Evolutionary conservation across 2,113 vertebrate species (phyloP), one percentile per base, ranked within the genome.

Genomic region (Macquaria australasica): DNA sequence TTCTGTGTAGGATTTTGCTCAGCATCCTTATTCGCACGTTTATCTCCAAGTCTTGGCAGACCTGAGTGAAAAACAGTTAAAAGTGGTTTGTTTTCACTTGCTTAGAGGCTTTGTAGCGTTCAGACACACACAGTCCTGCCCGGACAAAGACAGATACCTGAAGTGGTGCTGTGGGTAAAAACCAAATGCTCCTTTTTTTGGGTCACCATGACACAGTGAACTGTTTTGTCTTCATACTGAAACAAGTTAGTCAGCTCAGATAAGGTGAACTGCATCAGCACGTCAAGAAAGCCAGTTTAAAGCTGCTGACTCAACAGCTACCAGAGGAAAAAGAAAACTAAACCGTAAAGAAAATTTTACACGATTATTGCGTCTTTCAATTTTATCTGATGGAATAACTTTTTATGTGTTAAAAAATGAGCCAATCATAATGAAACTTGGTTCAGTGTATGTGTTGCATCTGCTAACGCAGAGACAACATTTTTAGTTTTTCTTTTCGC

Each of bases 71-170:
- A 70, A 67, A 21, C 18, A 4, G 55, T 51, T 55, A 41, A 28
- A 75, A 45, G 77, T 37, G 48, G n/a, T 71, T 79, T 69, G 21
- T 79, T 56, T 68, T 37, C 23, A 37, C 15, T 73, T 9, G 41
- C 51, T 55, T 25, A 14, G 53, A 74, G 73, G 41, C 68, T 82
- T 87, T 81, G 82, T 73, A n/a, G 79, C 20, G 25, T 48, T 39
- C 15, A 74, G 15, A 74, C 31, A 28, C 3, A 67, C 63, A 48
- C 58, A 64, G 8, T 55, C 56, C 15, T 50, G 11, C 5, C 28
- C 59, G 64, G 77, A 66, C 71, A 81, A 76, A 79, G 71, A 59
- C 58, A 7, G 64, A 66, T 43, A 83, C 73, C 60, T 77, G 77
- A 81, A 68, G 60, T 56, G 66, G 31, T 43, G 31, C 58, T 51